Base-by-base conservation (phyloP, 1,140 invertebrate species). In the Brachionus rubens region DNA sequence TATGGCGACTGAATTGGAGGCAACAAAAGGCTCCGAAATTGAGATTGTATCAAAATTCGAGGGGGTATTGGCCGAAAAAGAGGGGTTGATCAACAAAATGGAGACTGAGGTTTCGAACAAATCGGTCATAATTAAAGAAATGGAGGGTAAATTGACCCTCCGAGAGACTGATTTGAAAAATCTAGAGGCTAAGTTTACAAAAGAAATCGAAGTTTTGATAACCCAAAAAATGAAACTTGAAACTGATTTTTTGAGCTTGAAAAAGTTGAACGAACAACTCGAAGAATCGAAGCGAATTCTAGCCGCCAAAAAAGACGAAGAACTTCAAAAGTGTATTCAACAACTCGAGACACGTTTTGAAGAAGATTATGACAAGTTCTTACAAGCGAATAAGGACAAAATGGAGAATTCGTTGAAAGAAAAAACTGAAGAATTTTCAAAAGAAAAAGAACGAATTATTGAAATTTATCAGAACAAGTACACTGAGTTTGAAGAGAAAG, bases 331-430 rank as follows among this genome's bases (percentile, higher is more conserved):
- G 28, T 33, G 28, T 24, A 72, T 72, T 24, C 16, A 50, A 54
- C 68, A 72, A 41, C 21, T 72, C 2, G 68, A 72, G 21, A 72
- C 30, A 72, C 21, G 68, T 7, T 72, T 72, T 46, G 43, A 72
- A 50, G 47, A 72, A 54, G 68, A 72, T 30, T 72, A 72, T 41
- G 30, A 36, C 9, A 72, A 47, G 36, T 72, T 72, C 30, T 24
- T 72, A 36, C 68, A 72, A 48, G 50, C 68, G 0, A 36, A 72
- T 54, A 72, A 72, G 19, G 68, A 72, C 4, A 30, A 12, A 12
- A 33, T 72, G 0, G 43, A 72, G 28, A 36, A 26, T 12, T 43
- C 68, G 7, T 46, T 72, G 1, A 50, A 50, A n/a, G 68, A 72
- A 54, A 72, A 72, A 40, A 72, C 46, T 19, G 19, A 12, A 7